Evolutionary conservation across 2,888 invertebrate genomes (phyloP), one percentile per base, ranked within the genome.

Genomic region (Leptarthrus brevirostris): DNA sequence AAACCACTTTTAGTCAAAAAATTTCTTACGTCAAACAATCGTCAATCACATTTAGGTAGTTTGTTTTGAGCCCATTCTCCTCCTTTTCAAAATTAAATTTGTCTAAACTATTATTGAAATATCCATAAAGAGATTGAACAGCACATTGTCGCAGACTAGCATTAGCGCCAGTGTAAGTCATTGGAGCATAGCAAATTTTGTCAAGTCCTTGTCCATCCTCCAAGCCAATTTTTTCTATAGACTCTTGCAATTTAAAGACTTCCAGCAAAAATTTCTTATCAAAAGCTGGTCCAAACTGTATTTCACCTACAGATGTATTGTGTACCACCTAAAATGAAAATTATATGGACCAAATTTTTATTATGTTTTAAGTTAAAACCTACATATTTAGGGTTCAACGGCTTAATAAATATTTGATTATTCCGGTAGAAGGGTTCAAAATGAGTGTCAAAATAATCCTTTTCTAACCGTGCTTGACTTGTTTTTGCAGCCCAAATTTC

Each of bases 381-480:
- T 83, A 90, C 90, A 69, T 82, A 81, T 0, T 86, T 84, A 40
- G 89, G 83, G 1, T 88, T 88, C 0, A 86, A 84, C 0, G 93
- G 86, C 81, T 89, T 92, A 34, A 98, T 88, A 79, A 94, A 97
- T 70, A 98, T 86, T 86, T 97, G 97, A 80, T 96, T 92, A 1
- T 94, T 92, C 70, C 96, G 88, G 83, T 94, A 96, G 84, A 96
- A 97, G 0, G 96, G 96, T 6, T 90, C 90, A 82, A 98, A 98
- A 79, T 92, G 90, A 12, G 88, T 84, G 83, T 98, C 97, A 80
- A 93, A 98, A 82, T 92, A 96, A 76, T 94, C 89, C 81, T 96
- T 93, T 81, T 98, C 95, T 47, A 88, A 81, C 74, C 97, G 88
- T 36, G 96, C 92, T 75, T 89, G 87, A 79, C 96, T 96, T 24